Conservation (phyloP, 2,113 vertebrate genomes). For the Psammodynastes pulverulentus region DNA sequence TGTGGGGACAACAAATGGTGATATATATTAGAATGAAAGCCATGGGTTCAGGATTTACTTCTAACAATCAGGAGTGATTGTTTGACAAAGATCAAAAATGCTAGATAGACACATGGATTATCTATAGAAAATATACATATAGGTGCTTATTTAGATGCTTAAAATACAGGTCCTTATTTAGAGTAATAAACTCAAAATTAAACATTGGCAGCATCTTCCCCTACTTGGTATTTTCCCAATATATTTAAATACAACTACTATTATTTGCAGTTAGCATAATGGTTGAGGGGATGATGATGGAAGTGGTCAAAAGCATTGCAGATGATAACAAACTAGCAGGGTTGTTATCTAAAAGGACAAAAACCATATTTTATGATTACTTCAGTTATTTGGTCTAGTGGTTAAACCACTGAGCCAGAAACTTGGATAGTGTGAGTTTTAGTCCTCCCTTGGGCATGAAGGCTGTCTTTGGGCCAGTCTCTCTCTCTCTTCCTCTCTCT, state of each 20-base stretch:
- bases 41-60: neutral
- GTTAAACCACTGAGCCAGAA: neutral
- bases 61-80: neutral
- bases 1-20: neutral
- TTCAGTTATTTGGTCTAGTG: neutral
- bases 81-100: neutral
- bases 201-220: neutral
- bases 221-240: neutral
- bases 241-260: neutral
- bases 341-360: neutral
- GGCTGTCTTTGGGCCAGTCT: too few species aligned
- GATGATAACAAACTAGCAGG: neutral
- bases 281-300: neutral
- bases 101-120: neutral
- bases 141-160: neutral
- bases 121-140: neutral
- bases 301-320: neutral
- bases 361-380: neutral
- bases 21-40: neutral
- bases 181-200: neutral
- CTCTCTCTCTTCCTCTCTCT: too few species aligned
- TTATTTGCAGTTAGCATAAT: neutral
- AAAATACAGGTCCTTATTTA: neutral
- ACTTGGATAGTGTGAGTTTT: neutral
- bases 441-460: neutral